Evolutionary conservation across 2,113 vertebrate species (phyloP).

Genomic region (Stegostoma tigrinum): DNA sequence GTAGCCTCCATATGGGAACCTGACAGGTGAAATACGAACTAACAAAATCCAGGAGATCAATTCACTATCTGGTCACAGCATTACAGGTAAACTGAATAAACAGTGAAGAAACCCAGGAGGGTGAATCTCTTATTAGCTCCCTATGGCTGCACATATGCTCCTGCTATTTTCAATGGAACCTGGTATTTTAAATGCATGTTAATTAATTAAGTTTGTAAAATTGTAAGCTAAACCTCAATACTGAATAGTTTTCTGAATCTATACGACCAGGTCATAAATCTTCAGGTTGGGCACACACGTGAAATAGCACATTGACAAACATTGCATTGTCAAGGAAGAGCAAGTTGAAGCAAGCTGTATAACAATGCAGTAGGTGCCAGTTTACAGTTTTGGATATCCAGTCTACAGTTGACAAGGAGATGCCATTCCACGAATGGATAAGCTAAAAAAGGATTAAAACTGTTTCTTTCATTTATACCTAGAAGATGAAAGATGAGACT

Average conservation of each 20-base stretch:
- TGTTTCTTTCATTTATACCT: constrained; percentile 53
- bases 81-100: background rate
- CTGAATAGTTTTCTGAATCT: background rate
- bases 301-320: constrained; percentile 19
- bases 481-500: constrained; percentile 62
- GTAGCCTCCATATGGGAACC: background rate
- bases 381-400: constrained; percentile 22
- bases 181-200: background rate
- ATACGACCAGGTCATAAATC: background rate
- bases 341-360: constrained; percentile 31
- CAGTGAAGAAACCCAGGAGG: too few species aligned
- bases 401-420: constrained; percentile 32
- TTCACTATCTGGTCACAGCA: too few species aligned
- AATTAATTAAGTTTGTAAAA: background rate
- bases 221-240: background rate
- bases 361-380: background rate
- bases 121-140: background rate
- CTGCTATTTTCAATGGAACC: background rate
- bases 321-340: constrained; percentile 19
- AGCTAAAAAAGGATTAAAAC: constrained; percentile 41
- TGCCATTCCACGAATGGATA: constrained; percentile 39
- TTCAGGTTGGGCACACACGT: background rate
- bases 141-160: background rate
- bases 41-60: background rate
- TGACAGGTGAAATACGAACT: background rate